Base-by-base conservation (phyloP, 2,113 vertebrate genomes). In the Galbula dea region DNA sequence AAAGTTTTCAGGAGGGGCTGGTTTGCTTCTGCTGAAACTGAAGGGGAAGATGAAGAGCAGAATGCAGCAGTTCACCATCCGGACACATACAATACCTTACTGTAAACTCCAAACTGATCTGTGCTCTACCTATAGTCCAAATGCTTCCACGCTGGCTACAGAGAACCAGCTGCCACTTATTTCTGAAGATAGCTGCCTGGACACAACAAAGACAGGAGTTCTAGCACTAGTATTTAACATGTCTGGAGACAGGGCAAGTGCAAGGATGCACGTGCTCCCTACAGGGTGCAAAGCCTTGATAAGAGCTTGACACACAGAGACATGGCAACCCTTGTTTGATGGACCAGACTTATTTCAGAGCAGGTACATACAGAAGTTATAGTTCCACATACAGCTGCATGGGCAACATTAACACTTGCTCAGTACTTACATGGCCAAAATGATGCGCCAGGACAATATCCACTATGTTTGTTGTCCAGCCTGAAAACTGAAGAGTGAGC, bases 361-460 rank as follows among this genome's bases (percentile, higher is more conserved):
- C 37, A 80, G 27, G 48, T 26, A 45, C 11, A 32, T 9, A 36
- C 8, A 71, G 45, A 73, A 89, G 19, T 52, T 78, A 46, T 2
- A 83, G 65, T 7, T 43, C 30, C 66, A 22, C 2, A 11, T 51
- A 57, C 18, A 46, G 32, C 7, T 75, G 51, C 43, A 72, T 1
- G 1, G 66, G 52, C 61, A 82, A 54, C 22, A 49, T 19, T 36
- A 74, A 26, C 34, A 78, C 12, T 16, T 10, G 52, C 43, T 66
- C 58, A 49, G 62, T 92, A 98, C 98, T 99, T 98, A 99, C 99
- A 22, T 98, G 97, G 77, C 99, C 99, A 97, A 99, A 99, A 96
- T 99, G 99, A 94, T 99, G 99, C 12, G 96, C 98, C 98, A 99
- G 98, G 95, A 99, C 98, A 86, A 97, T 98, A 94, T 99, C 99